Conservation (phyloP, 2,797 vertebrate genomes). For the Sebastiscus tertius region DNA sequence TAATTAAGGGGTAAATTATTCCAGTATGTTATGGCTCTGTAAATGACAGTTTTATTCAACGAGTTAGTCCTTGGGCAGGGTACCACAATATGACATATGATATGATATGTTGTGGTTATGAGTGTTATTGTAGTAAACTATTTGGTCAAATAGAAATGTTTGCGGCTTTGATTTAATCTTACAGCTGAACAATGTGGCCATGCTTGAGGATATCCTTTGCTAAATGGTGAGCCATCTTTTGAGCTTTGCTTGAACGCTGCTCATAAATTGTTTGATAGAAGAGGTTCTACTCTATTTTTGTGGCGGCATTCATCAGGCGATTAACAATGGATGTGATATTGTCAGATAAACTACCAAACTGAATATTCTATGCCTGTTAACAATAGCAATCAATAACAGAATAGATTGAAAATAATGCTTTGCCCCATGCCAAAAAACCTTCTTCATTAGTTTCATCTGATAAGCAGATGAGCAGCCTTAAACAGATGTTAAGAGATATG, state of each 20-base stretch:
- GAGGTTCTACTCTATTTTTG: not conserved
- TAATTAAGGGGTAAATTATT: not conserved
- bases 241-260: not conserved
- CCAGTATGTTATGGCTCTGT: not conserved
- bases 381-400: not conserved
- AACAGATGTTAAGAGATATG: not conserved
- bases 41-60: not conserved
- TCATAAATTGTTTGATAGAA: not conserved
- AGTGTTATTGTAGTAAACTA: not conserved
- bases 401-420: not conserved
- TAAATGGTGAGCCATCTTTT: not conserved
- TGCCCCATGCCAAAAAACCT: not conserved
- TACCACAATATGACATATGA: not conserved
- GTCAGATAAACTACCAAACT: not conserved
- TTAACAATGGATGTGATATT: not conserved
- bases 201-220: not conserved
- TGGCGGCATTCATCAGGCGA: not conserved
- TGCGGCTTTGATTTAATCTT: not conserved
- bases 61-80: not conserved
- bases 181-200: not conserved
- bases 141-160: not conserved
- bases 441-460: constrained; percentile 8
- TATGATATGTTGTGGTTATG: not conserved
- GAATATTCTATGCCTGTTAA: not conserved
- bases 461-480: not conserved